Evolutionary conservation across 2,888 invertebrate genomes (phyloP).

Genomic region (Oconnorella tubifera): DNA sequence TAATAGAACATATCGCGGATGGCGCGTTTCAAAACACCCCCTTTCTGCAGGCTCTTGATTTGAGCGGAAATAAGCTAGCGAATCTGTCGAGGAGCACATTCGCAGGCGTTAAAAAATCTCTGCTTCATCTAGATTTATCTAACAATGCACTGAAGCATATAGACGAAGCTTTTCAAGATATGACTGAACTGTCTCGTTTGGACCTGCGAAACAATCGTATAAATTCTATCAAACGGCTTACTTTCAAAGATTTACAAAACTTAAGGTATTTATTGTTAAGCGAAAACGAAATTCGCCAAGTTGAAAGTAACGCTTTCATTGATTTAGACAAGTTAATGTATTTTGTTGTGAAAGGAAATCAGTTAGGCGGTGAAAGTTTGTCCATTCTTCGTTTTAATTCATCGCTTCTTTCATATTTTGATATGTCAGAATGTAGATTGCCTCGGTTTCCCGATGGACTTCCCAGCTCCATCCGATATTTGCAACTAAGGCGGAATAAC

Average conservation of each 20-base stretch:
- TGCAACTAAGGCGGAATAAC: constrained; percentile 35
- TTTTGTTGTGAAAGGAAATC: too few relatives aligned
- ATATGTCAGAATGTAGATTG: constrained; percentile 35
- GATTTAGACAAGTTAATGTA: too few relatives aligned
- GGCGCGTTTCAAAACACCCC: constrained; percentile 23
- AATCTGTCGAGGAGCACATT: constrained; percentile 18
- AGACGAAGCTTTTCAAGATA: constrained; percentile 27
- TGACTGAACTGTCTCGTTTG: constrained; percentile 26
- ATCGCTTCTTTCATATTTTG: constrained; percentile 32
- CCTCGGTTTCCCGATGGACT: constrained; percentile 31
- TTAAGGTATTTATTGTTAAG: too few relatives aligned
- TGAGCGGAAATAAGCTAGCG: constrained; percentile 21
- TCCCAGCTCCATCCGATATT: constrained; percentile 36
- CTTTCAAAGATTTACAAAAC: too few relatives aligned
- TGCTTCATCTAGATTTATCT: constrained; percentile 29
- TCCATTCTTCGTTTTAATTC: constrained; percentile 36
- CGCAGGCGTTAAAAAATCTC: constrained; percentile 13
- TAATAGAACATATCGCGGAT: constrained; percentile 23
- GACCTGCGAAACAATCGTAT: too few relatives aligned
- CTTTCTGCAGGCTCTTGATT: constrained; percentile 28
- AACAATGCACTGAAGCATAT: constrained; percentile 22
- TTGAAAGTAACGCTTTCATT: too few relatives aligned
- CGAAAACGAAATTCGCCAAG: too few relatives aligned
- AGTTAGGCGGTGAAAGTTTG: too few relatives aligned
- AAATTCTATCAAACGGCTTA: too few relatives aligned